Evolutionary conservation across 2,797 vertebrate genomes (phyloP), one percentile per base, ranked within the genome.

Genomic region (Oryzias dopingdopingensis): DNA sequence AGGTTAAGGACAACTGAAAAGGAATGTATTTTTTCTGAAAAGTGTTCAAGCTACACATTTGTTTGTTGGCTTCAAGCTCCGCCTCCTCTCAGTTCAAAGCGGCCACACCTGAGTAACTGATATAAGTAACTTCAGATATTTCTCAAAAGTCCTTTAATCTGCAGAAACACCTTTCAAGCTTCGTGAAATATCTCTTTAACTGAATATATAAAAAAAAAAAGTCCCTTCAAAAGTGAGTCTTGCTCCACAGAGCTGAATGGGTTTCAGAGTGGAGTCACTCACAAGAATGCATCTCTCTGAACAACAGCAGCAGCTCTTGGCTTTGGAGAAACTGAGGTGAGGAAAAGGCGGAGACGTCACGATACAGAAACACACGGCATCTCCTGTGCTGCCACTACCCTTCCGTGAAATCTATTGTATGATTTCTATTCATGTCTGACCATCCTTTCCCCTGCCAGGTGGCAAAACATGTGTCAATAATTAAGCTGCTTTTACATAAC

Each of bases 401-500:
- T 42, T 77, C 75, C 65, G 44, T 81, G 81, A 81, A 66, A 76
- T 83, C 81, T 78, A 83, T 88, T 85, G 81, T 81, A 79, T 58
- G 72, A 83, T 86, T 84, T 76, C 86, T 83, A 87, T 89, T 89
- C 84, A 85, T 76, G 86, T 87, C 85, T 80, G 44, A 85, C 83
- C 70, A 76, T 86, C 84, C 77, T 64, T 65, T 79, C 85, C 84
- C 73, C 81, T 77, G 85, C 87, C 91, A 92, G 89, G 90, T 92
- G 91, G 89, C 89, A 83, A 89, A 91, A 90, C 90, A 91, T 90
- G 91, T 91, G 90, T 91, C 90, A 91, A 90, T 90, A 90, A 91
- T 92, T 92, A 91, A 90, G 90, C 86, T 77, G 88, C 82, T 88
- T 92, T 92, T 90, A 89, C 89, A 87, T 90, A 90, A 91, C 90